Evolutionary conservation across 2,113 vertebrate genomes (phyloP), one percentile per base, ranked within the genome.

Genomic region (Ellobius talpinus): DNA sequence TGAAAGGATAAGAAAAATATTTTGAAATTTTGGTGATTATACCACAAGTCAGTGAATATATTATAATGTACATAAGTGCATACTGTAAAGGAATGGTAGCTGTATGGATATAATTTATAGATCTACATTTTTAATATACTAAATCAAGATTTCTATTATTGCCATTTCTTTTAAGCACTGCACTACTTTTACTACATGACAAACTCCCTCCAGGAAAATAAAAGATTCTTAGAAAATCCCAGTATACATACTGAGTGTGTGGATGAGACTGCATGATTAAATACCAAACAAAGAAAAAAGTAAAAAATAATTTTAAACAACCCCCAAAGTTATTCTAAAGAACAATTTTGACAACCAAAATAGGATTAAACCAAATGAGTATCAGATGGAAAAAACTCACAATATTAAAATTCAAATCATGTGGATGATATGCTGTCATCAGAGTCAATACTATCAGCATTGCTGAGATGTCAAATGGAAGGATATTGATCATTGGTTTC

Each of bases 401-500:
- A 91, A 76, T 39, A 9, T 82, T 81, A 90, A 94, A 58, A 73
- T 19, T 58, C 55, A 92, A 87, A 14, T 4, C 8, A 70, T 66
- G 7, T 79, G 0, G 70, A 10, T 72, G 70, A 90, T 79, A 61
- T 10, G 63, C 36, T 93, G 79, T 93, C 36, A 90, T 78, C 36
- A 79, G 14, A 52, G 78, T 73, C 90, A 87, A 93, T 55, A 79
- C 90, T 36, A 42, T 58, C 87, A 87, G 39, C 82, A 72, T 74
- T 89, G 33, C 76, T 96, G 79, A 90, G 45, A 87, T 14, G n/a
- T 77, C 55, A 88, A 93, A 66, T 76, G 72, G 76, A 50, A 88
- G 31, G 50, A 10, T 88, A 96, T 88, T 98, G 92, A 96, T 55
- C 61, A 72, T 17, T 47, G 52, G 50, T 29, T 84, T 96, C 93